These are phyloP conservation scores for Menidia menidia DNA, from an alignment of 2,797 vertebrate species.

Conservation along the genomic window DNA sequence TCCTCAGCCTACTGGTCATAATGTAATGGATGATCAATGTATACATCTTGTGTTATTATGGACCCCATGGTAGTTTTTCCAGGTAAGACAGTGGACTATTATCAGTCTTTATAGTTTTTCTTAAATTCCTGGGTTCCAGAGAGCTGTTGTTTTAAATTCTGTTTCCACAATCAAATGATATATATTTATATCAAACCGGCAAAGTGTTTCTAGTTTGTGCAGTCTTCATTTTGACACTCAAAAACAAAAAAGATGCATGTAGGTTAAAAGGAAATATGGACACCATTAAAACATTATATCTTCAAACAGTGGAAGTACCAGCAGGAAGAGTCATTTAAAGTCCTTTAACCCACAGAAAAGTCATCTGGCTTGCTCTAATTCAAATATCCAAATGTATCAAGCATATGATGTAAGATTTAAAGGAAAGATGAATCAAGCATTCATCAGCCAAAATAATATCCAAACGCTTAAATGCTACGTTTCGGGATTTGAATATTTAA, in stretches of 20 bases:
- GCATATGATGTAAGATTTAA: neutral
- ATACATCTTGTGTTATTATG: no score
- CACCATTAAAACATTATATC: slow-evolving; percentile 1
- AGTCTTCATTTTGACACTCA: neutral
- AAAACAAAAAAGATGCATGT: slow-evolving; percentile 5
- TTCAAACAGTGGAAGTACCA: slow-evolving; percentile 14
- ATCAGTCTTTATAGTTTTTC: no score
- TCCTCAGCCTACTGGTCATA: no score
- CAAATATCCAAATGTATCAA: neutral
- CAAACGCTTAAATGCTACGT: neutral
- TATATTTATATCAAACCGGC: neutral
- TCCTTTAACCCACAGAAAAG: slow-evolving; percentile 3
- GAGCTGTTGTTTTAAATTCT: no score
- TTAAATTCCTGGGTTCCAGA: no score
- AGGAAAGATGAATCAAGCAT: neutral
- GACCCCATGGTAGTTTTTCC: neutral
- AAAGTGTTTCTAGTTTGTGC: neutral
- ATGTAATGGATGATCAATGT: no score
- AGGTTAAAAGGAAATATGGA: slow-evolving; percentile 4
- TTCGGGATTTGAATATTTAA: neutral
- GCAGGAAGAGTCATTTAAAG: slow-evolving; percentile 11
- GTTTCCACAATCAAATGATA: neutral
- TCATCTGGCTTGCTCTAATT: neutral
- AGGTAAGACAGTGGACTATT: no score
- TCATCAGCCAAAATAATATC: neutral